A percentile compares a stretch with the other conserved stretches of the same genome.
phyloP scores from a whole-genome alignment of 2,888 invertebrate genomes.

The Athalia circularis region DNA sequence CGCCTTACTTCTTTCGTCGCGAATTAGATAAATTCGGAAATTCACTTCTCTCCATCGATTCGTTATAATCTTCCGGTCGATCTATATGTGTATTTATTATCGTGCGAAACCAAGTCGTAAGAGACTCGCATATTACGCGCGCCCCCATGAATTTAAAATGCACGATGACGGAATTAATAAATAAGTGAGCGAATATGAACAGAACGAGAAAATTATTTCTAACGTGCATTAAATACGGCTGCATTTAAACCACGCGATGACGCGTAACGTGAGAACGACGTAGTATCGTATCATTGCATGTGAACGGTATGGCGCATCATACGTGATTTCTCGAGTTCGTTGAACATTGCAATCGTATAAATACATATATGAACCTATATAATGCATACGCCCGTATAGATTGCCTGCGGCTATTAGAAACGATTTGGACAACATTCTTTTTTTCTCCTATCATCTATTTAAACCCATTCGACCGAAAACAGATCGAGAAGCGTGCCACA shows the following conservation, averaged over 20 bases:
- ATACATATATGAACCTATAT: too few relatives aligned
- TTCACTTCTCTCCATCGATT: too few relatives aligned
- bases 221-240: not conserved
- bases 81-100: too few relatives aligned
- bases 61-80: too few relatives aligned
- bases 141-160: too few relatives aligned
- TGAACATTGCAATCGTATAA: conserved; percentile 61
- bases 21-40: too few relatives aligned
- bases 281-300: conserved; percentile 50
- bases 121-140: too few relatives aligned
- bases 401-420: conserved; percentile 67
- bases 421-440: conserved; percentile 52
- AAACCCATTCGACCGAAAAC: conserved; percentile 22
- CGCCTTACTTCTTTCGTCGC: too few relatives aligned
- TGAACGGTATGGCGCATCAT: conserved; percentile 4
- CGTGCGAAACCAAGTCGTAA: too few relatives aligned
- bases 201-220: not conserved
- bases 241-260: conserved; percentile 46
- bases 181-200: not conserved
- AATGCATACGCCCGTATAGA: conserved; percentile 37
- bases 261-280: conserved; percentile 63
- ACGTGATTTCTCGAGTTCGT: conserved; percentile 47
- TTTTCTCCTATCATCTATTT: not conserved
- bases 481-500: conserved; percentile 38
- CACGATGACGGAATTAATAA: too few relatives aligned